Evolutionary conservation across 2,113 vertebrate species (phyloP), one percentile per base, ranked within the genome.

Genomic region (Silurus meridionalis): DNA sequence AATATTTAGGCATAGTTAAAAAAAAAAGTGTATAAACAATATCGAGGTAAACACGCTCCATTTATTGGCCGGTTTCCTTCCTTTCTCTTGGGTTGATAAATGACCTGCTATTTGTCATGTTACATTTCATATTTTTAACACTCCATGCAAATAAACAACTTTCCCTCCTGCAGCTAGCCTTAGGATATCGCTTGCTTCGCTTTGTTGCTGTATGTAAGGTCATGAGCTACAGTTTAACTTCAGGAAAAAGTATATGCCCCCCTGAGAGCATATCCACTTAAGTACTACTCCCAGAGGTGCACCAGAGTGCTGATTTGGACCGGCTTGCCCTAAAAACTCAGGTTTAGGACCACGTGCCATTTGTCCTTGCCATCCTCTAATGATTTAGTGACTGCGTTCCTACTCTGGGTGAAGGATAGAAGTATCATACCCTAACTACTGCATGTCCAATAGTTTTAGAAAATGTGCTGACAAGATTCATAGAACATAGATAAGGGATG

Each of bases 61-160:
- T 80, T 80, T 86, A 81, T 85, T 83, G 84, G 67, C 61, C 84
- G 23, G 78, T 67, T 90, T 90, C 85, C 85, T 90, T 90, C 83
- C 83, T 85, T 82, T 86, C 80, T 78, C 61, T 60, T 21, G 8
- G 85, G 75, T 71, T 90, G 82, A 90, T 87, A 89, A 91, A 88
- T 87, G 85, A 80, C 87, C 90, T 86, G 88, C 71, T 90, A 88
- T 90, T 91, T 91, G 85, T 90, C 88, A 87, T 88, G 77, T 84
- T 90, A 66, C 83, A 77, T 86, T 83, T 82, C 61, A 77, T 64
- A 80, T 37, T 88, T 87, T 87, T 89, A 69, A 83, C 58, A 71
- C 88, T 80, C 83, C 82, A 81, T 87, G 78, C 89, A 91, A 91
- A 92, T 88, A 91, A 91, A 92, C 90, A 89, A 84, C 72, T 88